phyloP scores from a whole-genome alignment of 2,888 invertebrate genomes.

The Laothoe populi region DNA sequence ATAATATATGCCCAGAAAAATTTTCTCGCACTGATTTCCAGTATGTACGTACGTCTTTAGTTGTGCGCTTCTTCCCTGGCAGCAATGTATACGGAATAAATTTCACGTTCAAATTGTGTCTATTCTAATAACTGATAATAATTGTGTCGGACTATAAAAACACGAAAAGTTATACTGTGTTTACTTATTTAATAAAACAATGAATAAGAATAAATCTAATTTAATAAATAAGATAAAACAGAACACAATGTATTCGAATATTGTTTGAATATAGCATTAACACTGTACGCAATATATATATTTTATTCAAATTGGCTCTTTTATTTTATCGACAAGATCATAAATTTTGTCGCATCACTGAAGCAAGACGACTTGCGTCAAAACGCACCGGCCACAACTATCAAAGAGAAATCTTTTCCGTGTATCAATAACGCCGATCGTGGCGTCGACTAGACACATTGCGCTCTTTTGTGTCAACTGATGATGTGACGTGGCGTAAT shows the following conservation, averaged over 20 bases:
- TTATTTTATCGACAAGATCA: slow-evolving; percentile 32
- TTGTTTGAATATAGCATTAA: neutral
- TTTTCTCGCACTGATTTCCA: too few relatives aligned
- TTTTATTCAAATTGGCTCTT: slow-evolving; percentile 13
- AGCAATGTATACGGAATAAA: too few relatives aligned
- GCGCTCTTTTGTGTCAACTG: slow-evolving; percentile 63
- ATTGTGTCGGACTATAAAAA: too few relatives aligned
- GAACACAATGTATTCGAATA: neutral
- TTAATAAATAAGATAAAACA: neutral
- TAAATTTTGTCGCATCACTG: slow-evolving; percentile 39
- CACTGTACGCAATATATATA: neutral
- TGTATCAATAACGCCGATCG: slow-evolving; percentile 80
- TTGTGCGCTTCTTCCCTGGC: too few relatives aligned
- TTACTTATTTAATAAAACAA: too few relatives aligned
- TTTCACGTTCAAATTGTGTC: too few relatives aligned
- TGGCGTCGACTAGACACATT: slow-evolving; percentile 72
- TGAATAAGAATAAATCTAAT: too few relatives aligned
- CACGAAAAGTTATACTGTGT: too few relatives aligned
- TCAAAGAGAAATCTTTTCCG: slow-evolving; percentile 86
- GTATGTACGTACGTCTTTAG: too few relatives aligned
- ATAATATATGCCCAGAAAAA: too few relatives aligned
- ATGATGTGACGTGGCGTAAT: slow-evolving; percentile 43
- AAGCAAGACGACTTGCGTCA: slow-evolving; percentile 66
- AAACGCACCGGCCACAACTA: slow-evolving; percentile 81
- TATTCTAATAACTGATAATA: too few relatives aligned